phyloP scores from a whole-genome alignment of 2,888 invertebrate genomes.

The Baccha elongata region DNA sequence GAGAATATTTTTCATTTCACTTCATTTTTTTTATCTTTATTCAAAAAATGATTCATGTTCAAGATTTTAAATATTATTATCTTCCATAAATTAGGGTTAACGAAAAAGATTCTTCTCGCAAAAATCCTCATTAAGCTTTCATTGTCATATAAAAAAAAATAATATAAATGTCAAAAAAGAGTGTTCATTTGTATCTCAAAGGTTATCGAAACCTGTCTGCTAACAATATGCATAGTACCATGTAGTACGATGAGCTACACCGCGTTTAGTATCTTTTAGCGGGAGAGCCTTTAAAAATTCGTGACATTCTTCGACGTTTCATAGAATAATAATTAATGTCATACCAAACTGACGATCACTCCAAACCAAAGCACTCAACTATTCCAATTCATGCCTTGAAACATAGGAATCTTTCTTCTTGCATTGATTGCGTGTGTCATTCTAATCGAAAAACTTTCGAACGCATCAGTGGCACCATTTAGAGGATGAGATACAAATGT shows the following conservation, averaged over 20 bases:
- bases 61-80: constrained; percentile 23
- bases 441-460: constrained; percentile 32
- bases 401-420: constrained; percentile 57
- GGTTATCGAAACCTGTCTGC: constrained; percentile 2
- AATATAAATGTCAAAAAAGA: background rate
- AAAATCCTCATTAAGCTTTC: constrained; percentile 35
- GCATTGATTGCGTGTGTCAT: constrained; percentile 34
- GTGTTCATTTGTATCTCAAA: background rate
- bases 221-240: background rate
- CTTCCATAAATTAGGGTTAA: constrained; percentile 32
- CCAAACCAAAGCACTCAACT: constrained; percentile 45
- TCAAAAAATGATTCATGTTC: constrained; percentile 46
- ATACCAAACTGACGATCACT: constrained; percentile 35
- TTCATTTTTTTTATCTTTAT: background rate
- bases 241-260: background rate
- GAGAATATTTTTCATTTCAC: constrained; percentile 42
- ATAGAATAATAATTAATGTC: constrained; percentile 50
- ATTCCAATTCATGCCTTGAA: constrained; percentile 12
- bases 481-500: constrained; percentile 32
- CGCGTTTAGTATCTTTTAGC: background rate
- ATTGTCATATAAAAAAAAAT: background rate
- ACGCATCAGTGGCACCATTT: constrained; percentile 32
- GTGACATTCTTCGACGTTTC: constrained; percentile 47
- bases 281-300: constrained; percentile 9
- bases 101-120: background rate